Evolutionary conservation across 1,140 invertebrate species (phyloP).

Genomic region (Platyscapa corneri): DNA sequence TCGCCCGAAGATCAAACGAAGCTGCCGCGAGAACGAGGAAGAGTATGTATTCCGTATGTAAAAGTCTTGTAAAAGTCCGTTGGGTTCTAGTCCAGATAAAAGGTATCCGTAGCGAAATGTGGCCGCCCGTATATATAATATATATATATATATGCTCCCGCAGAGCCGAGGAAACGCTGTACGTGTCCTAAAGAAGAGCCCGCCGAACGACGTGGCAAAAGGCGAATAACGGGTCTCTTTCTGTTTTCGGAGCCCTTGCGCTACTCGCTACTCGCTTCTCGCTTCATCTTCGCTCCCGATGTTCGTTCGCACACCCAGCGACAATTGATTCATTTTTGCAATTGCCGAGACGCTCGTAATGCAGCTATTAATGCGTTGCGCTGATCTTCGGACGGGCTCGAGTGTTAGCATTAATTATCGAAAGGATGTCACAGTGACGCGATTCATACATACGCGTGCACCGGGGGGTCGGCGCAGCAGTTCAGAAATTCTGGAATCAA

Average conservation of each 20-base stretch:
- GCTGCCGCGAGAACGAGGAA: background rate
- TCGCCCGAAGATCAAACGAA: background rate
- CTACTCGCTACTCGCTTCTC: too few species aligned
- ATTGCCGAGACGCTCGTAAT: background rate
- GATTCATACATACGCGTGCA: too few species aligned
- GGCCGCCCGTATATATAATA: too few species aligned
- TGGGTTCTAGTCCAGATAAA: background rate
- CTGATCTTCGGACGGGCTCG: background rate
- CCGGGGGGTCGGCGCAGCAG: too few species aligned
- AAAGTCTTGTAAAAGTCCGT: background rate
- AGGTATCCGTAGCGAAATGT: background rate
- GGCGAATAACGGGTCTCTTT: background rate
- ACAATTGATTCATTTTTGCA: background rate
- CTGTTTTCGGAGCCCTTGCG: background rate
- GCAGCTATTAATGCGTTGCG: background rate
- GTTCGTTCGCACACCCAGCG: background rate
- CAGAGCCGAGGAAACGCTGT: slow-evolving; percentile 10
- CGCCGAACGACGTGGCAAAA: slow-evolving; percentile 8
- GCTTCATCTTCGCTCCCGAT: too few species aligned
- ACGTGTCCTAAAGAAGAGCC: background rate
- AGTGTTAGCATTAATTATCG: background rate
- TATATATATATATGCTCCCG: too few species aligned
- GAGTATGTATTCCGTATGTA: background rate
- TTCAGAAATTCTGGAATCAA: too few species aligned
- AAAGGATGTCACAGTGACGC: too few species aligned